Evolutionary conservation across 2,113 vertebrate species (phyloP), one percentile per base, ranked within the genome.

Genomic region (Dasyurus viverrinus): DNA sequence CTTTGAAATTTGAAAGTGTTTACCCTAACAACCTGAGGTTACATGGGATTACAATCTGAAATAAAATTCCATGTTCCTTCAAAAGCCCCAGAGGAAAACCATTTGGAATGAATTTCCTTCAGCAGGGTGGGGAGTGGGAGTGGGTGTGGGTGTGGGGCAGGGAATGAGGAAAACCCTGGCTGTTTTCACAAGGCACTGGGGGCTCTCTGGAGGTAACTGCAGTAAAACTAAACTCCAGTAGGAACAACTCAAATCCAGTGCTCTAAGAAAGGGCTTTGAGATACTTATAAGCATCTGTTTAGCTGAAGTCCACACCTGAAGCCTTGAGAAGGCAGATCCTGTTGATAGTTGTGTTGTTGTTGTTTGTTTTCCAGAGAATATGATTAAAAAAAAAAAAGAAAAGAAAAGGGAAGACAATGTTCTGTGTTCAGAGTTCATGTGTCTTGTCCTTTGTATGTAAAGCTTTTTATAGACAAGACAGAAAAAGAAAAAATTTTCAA

Each of bases 21-120:
- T 98, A 53, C 90, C 10, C 98, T 98, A 98, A 98, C 98, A 98
- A 98, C 98, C 98, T 98, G 98, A 99, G 98, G 97, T 98, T 97
- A 97, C 95, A 93, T 96, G 91, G 97, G 97, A 98, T 98, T 97
- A 97, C 30, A 98, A 97, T 90, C 96, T 95, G 97, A 97, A 97
- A 94, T 97, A 96, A 94, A 98, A 98, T 89, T 98, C 96, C 96
- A 89, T 22, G 92, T 97, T 98, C 93, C 89, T 96, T 97, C 96
- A 91, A 94, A 90, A 95, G 93, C 36, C 97, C 97, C 91, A 6
- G 90, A 93, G 90, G 94, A 97, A 95, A 92, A 95, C 47, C 25
- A 0, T 2, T 2, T 97, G 96, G 97, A 97, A 68, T 24, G 92
- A 89, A 53, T 89, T 94, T 96, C 96, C 97, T 94, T 93, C 84